Conservation (phyloP, 2,113 vertebrate species). For the Lagopus leucura region DNA sequence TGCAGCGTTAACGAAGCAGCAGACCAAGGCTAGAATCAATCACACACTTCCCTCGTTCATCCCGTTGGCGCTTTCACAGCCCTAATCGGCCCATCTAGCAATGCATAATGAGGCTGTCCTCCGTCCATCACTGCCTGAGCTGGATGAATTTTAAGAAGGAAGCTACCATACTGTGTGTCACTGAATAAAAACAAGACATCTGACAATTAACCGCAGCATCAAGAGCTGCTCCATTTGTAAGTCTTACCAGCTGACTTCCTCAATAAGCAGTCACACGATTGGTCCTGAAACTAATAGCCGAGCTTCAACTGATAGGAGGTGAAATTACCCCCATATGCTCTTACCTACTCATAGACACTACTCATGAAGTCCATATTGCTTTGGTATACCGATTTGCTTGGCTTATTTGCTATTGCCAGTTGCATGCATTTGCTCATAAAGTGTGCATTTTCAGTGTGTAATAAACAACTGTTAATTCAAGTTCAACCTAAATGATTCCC, state of each 20-base stretch:
- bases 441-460: constrained; percentile 33
- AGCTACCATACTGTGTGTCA: constrained; percentile 61
- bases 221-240: constrained; percentile 57
- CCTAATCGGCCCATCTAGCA: constrained; percentile 75
- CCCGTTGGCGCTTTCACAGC: constrained; percentile 82
- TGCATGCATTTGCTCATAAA: constrained; percentile 26
- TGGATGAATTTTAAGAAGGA: constrained; percentile 74
- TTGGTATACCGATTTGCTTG: constrained; percentile 5
- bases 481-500: constrained; percentile 1
- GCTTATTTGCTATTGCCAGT: constrained; percentile 36
- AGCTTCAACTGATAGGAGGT: constrained; percentile 46
- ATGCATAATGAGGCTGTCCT: constrained; percentile 78
- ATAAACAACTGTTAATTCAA: constrained; percentile 21
- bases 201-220: constrained; percentile 73
- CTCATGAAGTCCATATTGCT: not conserved
- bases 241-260: constrained; percentile 53
- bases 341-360: not conserved
- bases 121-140: constrained; percentile 81
- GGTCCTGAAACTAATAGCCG: constrained; percentile 44
- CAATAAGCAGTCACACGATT: constrained; percentile 18
- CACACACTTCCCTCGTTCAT: constrained; percentile 80
- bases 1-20: constrained; percentile 82
- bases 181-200: constrained; percentile 70
- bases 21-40: constrained; percentile 85
- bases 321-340: constrained; percentile 40